Evolutionary conservation across 2,888 invertebrate genomes (phyloP).

Genomic region (Drepana falcataria): DNA sequence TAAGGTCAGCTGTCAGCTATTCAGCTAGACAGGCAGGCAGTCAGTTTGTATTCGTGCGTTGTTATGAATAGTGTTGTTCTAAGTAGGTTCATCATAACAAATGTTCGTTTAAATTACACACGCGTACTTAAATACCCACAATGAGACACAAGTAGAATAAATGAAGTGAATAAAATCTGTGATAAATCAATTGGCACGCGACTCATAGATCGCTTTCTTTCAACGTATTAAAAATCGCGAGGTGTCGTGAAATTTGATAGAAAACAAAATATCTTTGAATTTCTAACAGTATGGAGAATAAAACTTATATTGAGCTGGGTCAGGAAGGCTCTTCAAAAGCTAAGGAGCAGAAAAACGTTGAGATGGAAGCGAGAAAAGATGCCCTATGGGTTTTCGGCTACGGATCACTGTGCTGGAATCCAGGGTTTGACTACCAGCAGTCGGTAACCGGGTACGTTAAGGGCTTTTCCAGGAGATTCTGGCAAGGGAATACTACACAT

Average conservation of each 20-base stretch:
- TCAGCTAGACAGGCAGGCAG: conserved; percentile 2
- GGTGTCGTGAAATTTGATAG: conserved; percentile 16
- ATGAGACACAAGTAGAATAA: conserved; percentile 61
- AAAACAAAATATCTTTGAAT: conserved; percentile 3
- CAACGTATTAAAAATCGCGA: conserved; percentile 25
- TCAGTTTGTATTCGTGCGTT: conserved; percentile 37
- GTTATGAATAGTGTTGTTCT: conserved; percentile 34
- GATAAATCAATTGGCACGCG: conserved; percentile 33
- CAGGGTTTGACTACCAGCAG: conserved; percentile 91
- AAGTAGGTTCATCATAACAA: conserved; percentile 17
- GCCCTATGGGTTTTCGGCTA: conserved; percentile 96
- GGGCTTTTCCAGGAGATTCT: conserved; percentile 91
- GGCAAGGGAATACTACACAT: conserved; percentile 94
- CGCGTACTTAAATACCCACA: conserved; percentile 45
- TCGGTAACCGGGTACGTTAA: conserved; percentile 89
- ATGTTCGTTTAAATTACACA: conserved; percentile 38
- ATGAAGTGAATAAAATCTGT: conserved; percentile 39
- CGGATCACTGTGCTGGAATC: conserved; percentile 96
- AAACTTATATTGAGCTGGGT: conserved; percentile 5
- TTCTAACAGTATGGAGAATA: conserved; percentile 17
- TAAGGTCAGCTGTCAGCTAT: conserved; percentile 9
- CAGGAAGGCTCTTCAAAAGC: neutral
- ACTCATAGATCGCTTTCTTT: conserved; percentile 33
- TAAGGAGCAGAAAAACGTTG: neutral
- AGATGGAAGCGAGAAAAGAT: conserved; percentile 42